A percentile compares a stretch with the other conserved stretches of the same genome.
phyloP scores from a whole-genome alignment of 2,888 invertebrate species.

The Stegana nigrithorax region DNA sequence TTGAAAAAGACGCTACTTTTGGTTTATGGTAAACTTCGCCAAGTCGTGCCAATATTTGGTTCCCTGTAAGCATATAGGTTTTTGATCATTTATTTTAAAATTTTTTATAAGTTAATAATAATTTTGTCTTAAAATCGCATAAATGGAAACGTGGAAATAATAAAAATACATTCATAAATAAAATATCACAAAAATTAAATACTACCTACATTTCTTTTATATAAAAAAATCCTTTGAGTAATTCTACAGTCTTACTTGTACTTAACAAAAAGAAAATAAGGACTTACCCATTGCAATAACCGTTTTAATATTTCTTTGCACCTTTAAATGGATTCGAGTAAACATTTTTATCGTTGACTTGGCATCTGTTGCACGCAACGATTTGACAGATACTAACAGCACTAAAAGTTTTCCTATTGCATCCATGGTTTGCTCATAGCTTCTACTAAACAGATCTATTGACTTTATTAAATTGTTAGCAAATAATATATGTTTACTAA shows the following conservation, averaged over 20 bases:
- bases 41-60: slow-evolving; percentile 65
- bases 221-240: no score
- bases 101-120: no score
- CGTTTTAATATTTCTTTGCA: slow-evolving; percentile 69
- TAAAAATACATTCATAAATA: no score
- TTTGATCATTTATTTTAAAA: no score
- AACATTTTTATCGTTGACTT: slow-evolving; percentile 72
- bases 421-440: slow-evolving; percentile 72
- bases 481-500: no score
- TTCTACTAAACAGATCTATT: slow-evolving; percentile 76
- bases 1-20: no score
- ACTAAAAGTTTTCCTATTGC: slow-evolving; percentile 75
- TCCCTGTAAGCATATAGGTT: slow-evolving; percentile 50
- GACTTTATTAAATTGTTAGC: slow-evolving; percentile 71
- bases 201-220: no score
- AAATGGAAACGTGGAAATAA: no score
- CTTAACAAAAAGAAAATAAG: no score
- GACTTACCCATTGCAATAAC: slow-evolving; percentile 70
- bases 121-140: no score
- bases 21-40: slow-evolving; percentile 63
- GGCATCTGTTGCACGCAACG: slow-evolving; percentile 72
- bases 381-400: slow-evolving; percentile 71
- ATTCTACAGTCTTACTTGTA: no score
- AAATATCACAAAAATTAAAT: no score
- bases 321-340: slow-evolving; percentile 71